Evolutionary conservation across 53 echinoderm and acorn worm genomes (phyloP).

Genomic region (Astropecten irregularis): DNA sequence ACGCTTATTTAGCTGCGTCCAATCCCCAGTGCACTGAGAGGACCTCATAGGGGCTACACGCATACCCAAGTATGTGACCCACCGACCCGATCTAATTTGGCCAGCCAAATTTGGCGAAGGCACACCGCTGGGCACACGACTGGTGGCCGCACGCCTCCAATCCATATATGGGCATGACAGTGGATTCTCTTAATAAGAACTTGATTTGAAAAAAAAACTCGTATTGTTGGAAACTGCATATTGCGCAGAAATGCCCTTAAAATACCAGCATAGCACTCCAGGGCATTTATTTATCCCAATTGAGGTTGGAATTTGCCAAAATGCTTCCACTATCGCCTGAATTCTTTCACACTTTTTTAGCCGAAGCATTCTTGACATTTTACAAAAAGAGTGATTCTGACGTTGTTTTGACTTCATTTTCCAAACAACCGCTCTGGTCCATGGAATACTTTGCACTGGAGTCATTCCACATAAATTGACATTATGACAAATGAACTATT

Average conservation of each 20-base stretch:
- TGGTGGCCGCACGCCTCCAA: conserved; percentile 40
- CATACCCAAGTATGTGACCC: conserved; percentile 48
- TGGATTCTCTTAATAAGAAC: conserved; percentile 14
- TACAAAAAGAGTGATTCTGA: not conserved
- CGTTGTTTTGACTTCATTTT: conserved; percentile 49
- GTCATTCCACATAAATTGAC: no score
- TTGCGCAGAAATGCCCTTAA: not conserved
- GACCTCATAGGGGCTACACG: conserved; percentile 12
- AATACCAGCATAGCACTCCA: not conserved
- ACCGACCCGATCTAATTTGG: conserved; percentile 58
- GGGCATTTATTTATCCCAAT: conserved; percentile 46
- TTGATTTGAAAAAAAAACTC: not conserved
- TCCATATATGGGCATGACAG: conserved; percentile 53
- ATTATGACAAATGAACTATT: no score
- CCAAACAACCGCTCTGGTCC: no score
- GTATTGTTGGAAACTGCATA: not conserved
- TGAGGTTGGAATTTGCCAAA: conserved; percentile 36
- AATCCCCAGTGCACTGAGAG: conserved; percentile 3
- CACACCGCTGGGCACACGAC: conserved; percentile 55
- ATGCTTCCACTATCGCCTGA: conserved; percentile 50
- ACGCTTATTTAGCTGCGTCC: conserved; percentile 28
- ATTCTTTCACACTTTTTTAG: conserved; percentile 27
- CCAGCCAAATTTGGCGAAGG: conserved; percentile 55
- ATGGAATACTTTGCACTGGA: no score
- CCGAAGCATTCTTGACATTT: conserved; percentile 30